Evolutionary conservation across 1,140 invertebrate genomes (phyloP).

Genomic region (Dysdera silvatica): DNA sequence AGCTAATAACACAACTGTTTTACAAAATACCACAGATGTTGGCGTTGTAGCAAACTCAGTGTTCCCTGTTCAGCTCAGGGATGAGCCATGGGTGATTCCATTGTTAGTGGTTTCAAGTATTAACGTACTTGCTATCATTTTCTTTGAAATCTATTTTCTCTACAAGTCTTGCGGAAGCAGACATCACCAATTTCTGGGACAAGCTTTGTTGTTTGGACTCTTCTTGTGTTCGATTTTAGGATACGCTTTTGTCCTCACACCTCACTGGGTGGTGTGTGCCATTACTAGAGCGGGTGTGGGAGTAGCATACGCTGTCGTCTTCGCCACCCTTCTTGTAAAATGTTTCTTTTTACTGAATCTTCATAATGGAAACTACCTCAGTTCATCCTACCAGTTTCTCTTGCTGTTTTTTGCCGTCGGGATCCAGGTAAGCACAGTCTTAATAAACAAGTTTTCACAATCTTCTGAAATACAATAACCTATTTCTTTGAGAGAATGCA

Average conservation of each 20-base stretch:
- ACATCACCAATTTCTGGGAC: slow-evolving; percentile 82
- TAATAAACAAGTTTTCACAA: no score
- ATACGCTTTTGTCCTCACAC: slow-evolving; percentile 68
- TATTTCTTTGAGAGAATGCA: no score
- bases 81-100: slow-evolving; percentile 75
- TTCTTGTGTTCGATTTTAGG: slow-evolving; percentile 72
- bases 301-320: slow-evolving; percentile 77
- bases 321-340: slow-evolving; percentile 83
- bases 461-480: no score
- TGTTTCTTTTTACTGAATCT: slow-evolving; percentile 85
- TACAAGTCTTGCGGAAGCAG: slow-evolving; percentile 67
- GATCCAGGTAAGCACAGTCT: slow-evolving; percentile 59
- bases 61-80: slow-evolving; percentile 27
- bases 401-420: slow-evolving; percentile 72
- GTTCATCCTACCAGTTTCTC: slow-evolving; percentile 77
- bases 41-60: not conserved
- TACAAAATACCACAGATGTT: not conserved
- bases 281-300: slow-evolving; percentile 76
- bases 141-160: slow-evolving; percentile 81
- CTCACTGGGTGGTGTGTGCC: slow-evolving; percentile 60
- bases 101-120: slow-evolving; percentile 66
- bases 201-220: slow-evolving; percentile 76
- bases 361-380: slow-evolving; percentile 81
- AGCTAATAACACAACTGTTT: no score
- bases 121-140: slow-evolving; percentile 67